Percentiles rank a stretch among this genome's conserved stretches.
These are phyloP conservation scores for Neocrepidodera transversa DNA, from an alignment of 2,888 invertebrate genomes.

Conservation along the genomic window DNA sequence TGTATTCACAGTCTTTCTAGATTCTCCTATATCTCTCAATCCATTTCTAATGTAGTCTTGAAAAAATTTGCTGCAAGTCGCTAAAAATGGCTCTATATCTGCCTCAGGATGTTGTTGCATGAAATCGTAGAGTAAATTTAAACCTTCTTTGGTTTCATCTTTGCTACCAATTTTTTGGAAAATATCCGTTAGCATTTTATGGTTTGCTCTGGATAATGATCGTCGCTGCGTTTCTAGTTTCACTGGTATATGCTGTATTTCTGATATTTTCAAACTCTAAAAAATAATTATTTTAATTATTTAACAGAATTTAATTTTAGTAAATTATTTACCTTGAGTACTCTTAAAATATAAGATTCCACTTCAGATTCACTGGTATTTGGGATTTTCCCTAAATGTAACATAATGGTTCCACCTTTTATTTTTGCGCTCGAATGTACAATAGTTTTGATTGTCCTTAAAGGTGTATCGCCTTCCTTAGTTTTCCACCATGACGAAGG, in stretches of 20 bases:
- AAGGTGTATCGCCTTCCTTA: slow-evolving; percentile 83
- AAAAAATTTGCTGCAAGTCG: slow-evolving; percentile 84
- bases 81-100: slow-evolving; percentile 84
- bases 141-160: slow-evolving; percentile 83
- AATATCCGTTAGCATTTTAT: slow-evolving; percentile 86
- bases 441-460: slow-evolving; percentile 91
- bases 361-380: slow-evolving; percentile 85
- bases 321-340: slow-evolving; percentile 78
- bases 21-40: slow-evolving; percentile 66
- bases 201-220: slow-evolving; percentile 77
- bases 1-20: slow-evolving; percentile 47
- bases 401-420: slow-evolving; percentile 82
- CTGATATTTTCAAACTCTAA: slow-evolving; percentile 63
- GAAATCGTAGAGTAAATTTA: slow-evolving; percentile 81
- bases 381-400: slow-evolving; percentile 78
- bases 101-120: slow-evolving; percentile 83
- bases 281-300: no score
- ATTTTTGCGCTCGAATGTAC: slow-evolving; percentile 90
- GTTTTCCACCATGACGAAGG: slow-evolving; percentile 89
- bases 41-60: slow-evolving; percentile 86
- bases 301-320: no score
- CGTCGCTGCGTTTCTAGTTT: slow-evolving; percentile 55
- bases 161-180: slow-evolving; percentile 90
- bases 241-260: slow-evolving; percentile 58
- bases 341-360: slow-evolving; percentile 82